These are phyloP conservation scores for Unio delphinus DNA, from an alignment of 2,888 invertebrate species.

Conservation along the genomic window DNA sequence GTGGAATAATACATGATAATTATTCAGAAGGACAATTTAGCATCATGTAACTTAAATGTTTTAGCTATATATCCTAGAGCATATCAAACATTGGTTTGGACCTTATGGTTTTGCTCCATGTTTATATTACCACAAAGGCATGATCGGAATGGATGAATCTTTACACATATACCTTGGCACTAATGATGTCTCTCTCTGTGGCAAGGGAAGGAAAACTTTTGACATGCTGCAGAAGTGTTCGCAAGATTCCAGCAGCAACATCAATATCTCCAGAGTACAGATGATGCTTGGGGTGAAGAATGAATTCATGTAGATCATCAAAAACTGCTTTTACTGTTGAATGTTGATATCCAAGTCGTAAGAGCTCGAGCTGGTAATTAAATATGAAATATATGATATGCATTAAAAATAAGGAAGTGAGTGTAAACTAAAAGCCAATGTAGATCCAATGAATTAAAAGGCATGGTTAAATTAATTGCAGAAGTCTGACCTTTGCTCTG, in stretches of 20 bases:
- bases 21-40: no score
- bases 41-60: no score
- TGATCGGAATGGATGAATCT: not conserved
- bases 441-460: no score
- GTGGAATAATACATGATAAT: no score
- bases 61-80: no score
- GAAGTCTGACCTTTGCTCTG: no score
- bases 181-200: slow-evolving; percentile 22
- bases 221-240: slow-evolving; percentile 42
- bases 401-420: no score
- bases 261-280: slow-evolving; percentile 57
- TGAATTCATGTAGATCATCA: slow-evolving; percentile 36
- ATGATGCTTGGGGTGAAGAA: slow-evolving; percentile 23
- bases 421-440: no score
- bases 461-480: no score
- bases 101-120: no score
- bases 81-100: no score
- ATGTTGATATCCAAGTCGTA: slow-evolving; percentile 52
- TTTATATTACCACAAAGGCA: no score
- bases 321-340: slow-evolving; percentile 37
- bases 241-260: slow-evolving; percentile 47
- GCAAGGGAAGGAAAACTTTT: slow-evolving; percentile 39
- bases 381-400: not conserved
- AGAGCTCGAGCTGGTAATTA: slow-evolving; percentile 39
- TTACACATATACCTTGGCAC: slow-evolving; percentile 24